Conservation (phyloP, 2,113 vertebrate species). For the Anser brachyrhynchus region DNA sequence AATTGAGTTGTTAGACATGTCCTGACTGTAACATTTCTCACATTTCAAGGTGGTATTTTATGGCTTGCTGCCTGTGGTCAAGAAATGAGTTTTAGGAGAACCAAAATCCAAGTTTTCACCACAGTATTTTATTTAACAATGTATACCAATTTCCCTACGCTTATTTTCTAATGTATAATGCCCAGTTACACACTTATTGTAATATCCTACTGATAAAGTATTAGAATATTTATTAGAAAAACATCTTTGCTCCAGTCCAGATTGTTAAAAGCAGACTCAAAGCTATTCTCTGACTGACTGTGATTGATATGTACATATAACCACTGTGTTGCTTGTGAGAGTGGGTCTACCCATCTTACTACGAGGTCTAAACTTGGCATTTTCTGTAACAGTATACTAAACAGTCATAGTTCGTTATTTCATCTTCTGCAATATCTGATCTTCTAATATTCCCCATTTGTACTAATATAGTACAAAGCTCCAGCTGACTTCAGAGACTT, state of each 20-base stretch:
- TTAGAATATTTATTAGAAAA: background rate
- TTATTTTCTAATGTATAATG: background rate
- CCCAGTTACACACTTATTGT: background rate
- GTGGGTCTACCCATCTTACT: background rate
- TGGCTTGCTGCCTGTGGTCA: background rate
- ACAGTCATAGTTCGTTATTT: background rate
- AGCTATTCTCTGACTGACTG: background rate
- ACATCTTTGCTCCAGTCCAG: background rate
- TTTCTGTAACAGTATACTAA: background rate
- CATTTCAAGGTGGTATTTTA: background rate
- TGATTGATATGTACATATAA: background rate
- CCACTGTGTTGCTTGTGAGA: background rate
- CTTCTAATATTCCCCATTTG: background rate
- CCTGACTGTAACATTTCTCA: background rate
- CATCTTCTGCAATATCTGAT: background rate
- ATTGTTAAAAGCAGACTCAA: background rate
- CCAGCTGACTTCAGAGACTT: background rate
- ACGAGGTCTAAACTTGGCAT: background rate
- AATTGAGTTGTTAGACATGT: background rate
- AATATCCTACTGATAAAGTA: background rate
- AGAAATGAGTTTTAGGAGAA: background rate
- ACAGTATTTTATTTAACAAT: background rate
- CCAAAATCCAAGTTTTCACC: background rate
- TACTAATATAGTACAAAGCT: background rate
- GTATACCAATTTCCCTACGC: background rate